phyloP scores from a whole-genome alignment of 2,113 vertebrate species.

The Pseudorasbora parva region DNA sequence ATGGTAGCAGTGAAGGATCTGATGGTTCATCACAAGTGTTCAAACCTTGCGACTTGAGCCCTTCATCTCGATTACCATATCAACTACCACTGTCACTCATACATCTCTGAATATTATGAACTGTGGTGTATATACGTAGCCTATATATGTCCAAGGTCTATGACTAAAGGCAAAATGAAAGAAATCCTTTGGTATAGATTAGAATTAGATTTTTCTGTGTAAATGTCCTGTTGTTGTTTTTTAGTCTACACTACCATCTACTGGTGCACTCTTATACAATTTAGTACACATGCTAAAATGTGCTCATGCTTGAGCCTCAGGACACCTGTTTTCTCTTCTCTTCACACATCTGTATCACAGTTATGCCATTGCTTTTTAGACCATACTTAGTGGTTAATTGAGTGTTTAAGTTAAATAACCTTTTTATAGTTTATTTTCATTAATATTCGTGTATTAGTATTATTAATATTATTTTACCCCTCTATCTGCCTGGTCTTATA shows the following conservation, averaged over 20 bases:
- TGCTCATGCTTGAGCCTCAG: neutral
- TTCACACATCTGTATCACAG: no score
- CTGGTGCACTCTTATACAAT: neutral
- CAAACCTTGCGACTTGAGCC: conserved; percentile 22
- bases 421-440: no score
- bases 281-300: neutral
- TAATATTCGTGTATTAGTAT: no score
- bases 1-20: conserved; percentile 21
- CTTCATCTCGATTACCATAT: conserved; percentile 27
- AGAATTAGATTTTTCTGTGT: neutral
- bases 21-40: conserved; percentile 50
- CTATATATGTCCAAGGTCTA: neutral
- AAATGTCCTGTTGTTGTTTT: neutral
- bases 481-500: no score
- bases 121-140: neutral
- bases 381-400: neutral
- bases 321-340: neutral
- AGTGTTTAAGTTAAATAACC: neutral
- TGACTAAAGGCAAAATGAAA: neutral
- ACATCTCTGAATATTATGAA: neutral
- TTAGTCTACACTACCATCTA: conserved; percentile 18
- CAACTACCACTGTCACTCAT: conserved; percentile 19
- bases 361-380: neutral
- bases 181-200: neutral
- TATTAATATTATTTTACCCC: no score